Base-by-base conservation (phyloP, 2,797 vertebrate genomes). In the Channa striata region DNA sequence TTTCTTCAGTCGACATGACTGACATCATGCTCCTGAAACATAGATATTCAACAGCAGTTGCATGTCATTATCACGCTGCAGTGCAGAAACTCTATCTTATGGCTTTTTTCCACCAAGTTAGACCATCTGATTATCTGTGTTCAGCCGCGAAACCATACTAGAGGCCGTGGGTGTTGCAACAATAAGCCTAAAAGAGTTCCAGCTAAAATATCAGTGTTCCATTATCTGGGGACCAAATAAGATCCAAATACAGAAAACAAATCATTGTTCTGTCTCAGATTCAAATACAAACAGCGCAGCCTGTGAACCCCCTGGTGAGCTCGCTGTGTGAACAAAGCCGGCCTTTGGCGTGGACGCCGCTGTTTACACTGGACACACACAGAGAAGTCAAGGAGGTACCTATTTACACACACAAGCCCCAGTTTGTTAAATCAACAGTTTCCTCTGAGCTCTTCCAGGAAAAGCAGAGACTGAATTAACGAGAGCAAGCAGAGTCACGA, bases 341-440 rank as follows among this genome's bases (percentile, higher is more conserved):
- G 39, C 48, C 72, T 49, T 43, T 17, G 30, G 49, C 30, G 67
- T 46, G 8, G 8, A 30, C 23, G 14, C 64, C 3, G 47, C 67
- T 78, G 78, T 84, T 84, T 74, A 70, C 67, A 16, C 76, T 47
- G 73, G 73, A 80, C 80, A 79, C 72, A 80, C 77, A 77, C 67
- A 11, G 52, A 36, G 37, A 16, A 83, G 72, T 78, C 60, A 49
- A 73, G 70, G 61, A 78, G 68, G 37, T 44, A 39, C 20, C 42
- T 80, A 49, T 82, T 81, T 77, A 85, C 74, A 59, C 74, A 59
- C 75, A 68, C 71, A 76, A 69, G 9, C 53, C 66, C 65, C 47
- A 1, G 1, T n/a, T 53, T 1, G 25, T 65, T 84, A 65, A 79
- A 71, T 60, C 75, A 80, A 84, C 71, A 82, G 44, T 59, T 71